Conservation (phyloP, 2,888 invertebrate species). For the Dryomyza anilis region DNA sequence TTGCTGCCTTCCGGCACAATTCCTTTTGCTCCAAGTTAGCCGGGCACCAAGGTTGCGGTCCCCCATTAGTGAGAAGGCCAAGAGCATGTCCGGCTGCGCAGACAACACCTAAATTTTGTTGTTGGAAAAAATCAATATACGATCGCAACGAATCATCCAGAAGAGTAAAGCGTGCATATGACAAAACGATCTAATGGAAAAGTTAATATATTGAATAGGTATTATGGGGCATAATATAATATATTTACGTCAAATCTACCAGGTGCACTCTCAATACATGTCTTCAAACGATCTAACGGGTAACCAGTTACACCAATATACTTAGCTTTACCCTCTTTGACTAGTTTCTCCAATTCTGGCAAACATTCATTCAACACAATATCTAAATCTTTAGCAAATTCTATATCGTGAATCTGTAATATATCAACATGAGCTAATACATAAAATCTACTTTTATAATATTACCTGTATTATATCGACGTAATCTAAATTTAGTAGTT, state of each 20-base stretch:
- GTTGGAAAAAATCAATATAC: constrained; percentile 69
- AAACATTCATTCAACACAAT: constrained; percentile 83
- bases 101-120: constrained; percentile 74
- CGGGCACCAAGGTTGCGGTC: constrained; percentile 83
- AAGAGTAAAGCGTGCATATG: constrained; percentile 81
- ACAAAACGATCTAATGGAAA: constrained; percentile 48
- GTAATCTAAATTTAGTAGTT: constrained; percentile 76
- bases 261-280: constrained; percentile 70
- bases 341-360: constrained; percentile 77
- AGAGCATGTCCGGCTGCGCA: constrained; percentile 83
- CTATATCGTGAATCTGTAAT: constrained; percentile 86
- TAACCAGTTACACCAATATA: constrained; percentile 90
- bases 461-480: constrained; percentile 87
- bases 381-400: constrained; percentile 79
- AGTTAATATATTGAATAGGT: background rate
- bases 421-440: too few species aligned
- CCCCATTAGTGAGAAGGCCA: constrained; percentile 79
- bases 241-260: constrained; percentile 55
- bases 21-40: constrained; percentile 65
- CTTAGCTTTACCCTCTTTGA: constrained; percentile 73
- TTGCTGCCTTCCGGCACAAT: constrained; percentile 63
- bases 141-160: constrained; percentile 77
- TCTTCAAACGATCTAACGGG: constrained; percentile 76
- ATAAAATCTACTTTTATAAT: background rate
- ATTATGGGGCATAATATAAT: background rate